phyloP scores from a whole-genome alignment of 2,113 vertebrate genomes.

The Girardinichthys multiradiatus region DNA sequence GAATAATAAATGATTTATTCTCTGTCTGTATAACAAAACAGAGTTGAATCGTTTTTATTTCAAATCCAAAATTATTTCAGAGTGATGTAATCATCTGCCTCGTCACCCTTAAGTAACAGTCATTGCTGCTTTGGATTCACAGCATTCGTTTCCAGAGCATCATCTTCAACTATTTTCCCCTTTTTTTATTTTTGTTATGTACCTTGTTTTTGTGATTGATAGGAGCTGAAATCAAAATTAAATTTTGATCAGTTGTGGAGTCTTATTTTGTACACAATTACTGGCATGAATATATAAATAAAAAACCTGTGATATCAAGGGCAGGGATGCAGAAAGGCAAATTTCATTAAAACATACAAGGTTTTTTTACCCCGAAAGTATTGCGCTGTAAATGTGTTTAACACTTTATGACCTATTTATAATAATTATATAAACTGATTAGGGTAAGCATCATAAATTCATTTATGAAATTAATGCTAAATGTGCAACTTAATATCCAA shows the following conservation, averaged over 20 bases:
- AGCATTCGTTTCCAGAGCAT: slow-evolving; percentile 36
- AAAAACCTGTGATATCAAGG: not conserved
- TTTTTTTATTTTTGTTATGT: slow-evolving; percentile 11
- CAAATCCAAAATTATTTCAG: slow-evolving; percentile 12
- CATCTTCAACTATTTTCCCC: slow-evolving; percentile 39
- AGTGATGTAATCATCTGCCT: not conserved
- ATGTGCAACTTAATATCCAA: not conserved
- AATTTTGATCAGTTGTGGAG: no score
- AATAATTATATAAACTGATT: not conserved
- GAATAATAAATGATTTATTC: no score
- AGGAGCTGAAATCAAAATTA: no score
- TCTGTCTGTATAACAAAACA: slow-evolving; percentile 13
- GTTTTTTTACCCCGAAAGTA: not conserved
- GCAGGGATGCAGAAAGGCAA: no score
- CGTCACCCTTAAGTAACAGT: slow-evolving; percentile 22
- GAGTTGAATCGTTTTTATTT: slow-evolving; percentile 21
- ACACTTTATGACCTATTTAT: not conserved
- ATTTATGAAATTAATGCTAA: not conserved
- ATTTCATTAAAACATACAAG: not conserved
- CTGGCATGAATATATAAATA: not conserved
- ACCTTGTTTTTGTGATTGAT: no score
- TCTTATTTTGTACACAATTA: not conserved
- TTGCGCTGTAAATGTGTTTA: not conserved
- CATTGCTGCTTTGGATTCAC: slow-evolving; percentile 37
- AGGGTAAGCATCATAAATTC: not conserved